phyloP scores from a whole-genome alignment of 2,113 vertebrate genomes.

The Polypterus bichir region DNA sequence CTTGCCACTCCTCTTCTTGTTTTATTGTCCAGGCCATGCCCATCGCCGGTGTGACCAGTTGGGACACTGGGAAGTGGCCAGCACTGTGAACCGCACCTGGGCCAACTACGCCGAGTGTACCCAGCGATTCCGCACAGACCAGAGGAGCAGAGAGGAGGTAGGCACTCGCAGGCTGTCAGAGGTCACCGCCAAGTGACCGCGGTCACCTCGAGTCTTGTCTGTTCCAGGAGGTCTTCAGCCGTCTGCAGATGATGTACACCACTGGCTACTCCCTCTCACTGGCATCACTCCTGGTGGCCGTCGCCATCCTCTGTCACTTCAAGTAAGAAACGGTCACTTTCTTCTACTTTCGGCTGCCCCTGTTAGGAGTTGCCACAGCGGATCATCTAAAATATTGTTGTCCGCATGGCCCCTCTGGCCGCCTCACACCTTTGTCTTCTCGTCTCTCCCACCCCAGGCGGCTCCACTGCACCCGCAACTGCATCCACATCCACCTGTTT shows the following conservation, averaged over 20 bases:
- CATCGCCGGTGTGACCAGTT: constrained; percentile 61
- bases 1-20: neutral
- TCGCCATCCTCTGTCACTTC: constrained; percentile 76
- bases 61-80: constrained; percentile 64
- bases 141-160: constrained; percentile 59
- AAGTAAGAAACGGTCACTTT: constrained; percentile 51
- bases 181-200: neutral
- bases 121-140: constrained; percentile 51
- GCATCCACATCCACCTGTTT: constrained; percentile 84
- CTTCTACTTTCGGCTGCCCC: too few species aligned
- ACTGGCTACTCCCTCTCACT: constrained; percentile 76
- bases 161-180: neutral
- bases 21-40: constrained; percentile 48
- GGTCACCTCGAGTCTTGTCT: constrained; percentile 3
- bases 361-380: too few species aligned
- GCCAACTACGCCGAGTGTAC: constrained; percentile 83
- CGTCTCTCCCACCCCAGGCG: constrained; percentile 32
- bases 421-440: too few species aligned
- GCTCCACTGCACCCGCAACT: constrained; percentile 81
- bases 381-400: too few species aligned
- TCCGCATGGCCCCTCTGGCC: too few species aligned
- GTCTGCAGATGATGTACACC: constrained; percentile 81
- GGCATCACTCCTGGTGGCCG: constrained; percentile 57
- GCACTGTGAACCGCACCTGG: constrained; percentile 72
- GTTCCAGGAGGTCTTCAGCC: constrained; percentile 66